phyloP scores from a whole-genome alignment of 2,113 vertebrate genomes.

The Microcebus tavaratra region DNA sequence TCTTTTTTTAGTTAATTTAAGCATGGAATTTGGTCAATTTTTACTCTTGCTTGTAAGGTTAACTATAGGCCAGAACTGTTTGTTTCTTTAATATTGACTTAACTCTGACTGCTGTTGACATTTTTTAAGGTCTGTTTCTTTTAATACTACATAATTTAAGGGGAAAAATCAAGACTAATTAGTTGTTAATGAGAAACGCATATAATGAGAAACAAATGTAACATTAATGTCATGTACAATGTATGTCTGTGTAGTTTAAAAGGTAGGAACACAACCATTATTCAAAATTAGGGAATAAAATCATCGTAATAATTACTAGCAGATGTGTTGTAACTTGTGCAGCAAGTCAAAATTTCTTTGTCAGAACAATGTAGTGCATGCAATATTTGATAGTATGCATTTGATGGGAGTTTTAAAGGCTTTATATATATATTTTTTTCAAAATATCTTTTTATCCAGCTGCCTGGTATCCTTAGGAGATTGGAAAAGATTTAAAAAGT shows the following conservation, averaged over 20 bases:
- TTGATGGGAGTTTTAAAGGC: slow-evolving; percentile 43
- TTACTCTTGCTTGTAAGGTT: slow-evolving; percentile 86
- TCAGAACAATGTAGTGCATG: slow-evolving; percentile 80
- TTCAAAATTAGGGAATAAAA: slow-evolving; percentile 81
- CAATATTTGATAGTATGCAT: neutral
- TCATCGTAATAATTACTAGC: slow-evolving; percentile 85
- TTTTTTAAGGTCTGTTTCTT: slow-evolving; percentile 84
- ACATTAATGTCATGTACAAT: slow-evolving; percentile 86
- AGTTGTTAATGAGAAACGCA: slow-evolving; percentile 90
- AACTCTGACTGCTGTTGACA: slow-evolving; percentile 80
- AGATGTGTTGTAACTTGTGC: slow-evolving; percentile 77
- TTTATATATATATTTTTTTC: neutral
- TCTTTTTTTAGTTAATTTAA: slow-evolving; percentile 70
- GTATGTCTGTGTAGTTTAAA: slow-evolving; percentile 66
- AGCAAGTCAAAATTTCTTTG: slow-evolving; percentile 79
- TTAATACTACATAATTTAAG: slow-evolving; percentile 85
- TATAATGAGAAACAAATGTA: slow-evolving; percentile 89
- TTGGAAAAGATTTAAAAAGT: neutral
- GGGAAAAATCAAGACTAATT: slow-evolving; percentile 85
- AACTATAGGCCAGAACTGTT: slow-evolving; percentile 86
- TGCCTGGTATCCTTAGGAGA: slow-evolving; percentile 4
- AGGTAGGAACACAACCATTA: slow-evolving; percentile 65
- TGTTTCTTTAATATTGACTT: slow-evolving; percentile 85
- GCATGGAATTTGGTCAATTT: slow-evolving; percentile 83
- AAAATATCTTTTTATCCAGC: neutral